Conservation (phyloP, 2,888 invertebrate species). For the Agriopis aurantiaria region DNA sequence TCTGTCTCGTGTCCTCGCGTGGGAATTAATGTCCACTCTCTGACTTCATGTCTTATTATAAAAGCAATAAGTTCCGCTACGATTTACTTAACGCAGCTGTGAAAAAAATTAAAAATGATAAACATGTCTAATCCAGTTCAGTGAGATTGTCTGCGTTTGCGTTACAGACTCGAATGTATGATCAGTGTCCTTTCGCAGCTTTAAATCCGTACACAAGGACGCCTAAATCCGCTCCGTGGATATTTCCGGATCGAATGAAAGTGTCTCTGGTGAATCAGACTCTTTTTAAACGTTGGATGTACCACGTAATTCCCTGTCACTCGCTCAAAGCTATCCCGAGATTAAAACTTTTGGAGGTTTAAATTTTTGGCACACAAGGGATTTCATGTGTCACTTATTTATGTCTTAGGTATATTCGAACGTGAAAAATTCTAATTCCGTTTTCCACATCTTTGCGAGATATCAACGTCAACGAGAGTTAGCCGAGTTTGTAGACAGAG, state of each 20-base stretch:
- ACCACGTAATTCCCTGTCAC: constrained; percentile 76
- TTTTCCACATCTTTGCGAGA: constrained; percentile 39
- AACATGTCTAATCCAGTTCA: constrained; percentile 54
- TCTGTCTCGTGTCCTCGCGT: constrained; percentile 43
- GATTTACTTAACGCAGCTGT: constrained; percentile 52
- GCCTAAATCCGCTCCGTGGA: constrained; percentile 74
- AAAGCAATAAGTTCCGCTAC: constrained; percentile 47
- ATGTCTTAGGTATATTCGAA: constrained; percentile 47
- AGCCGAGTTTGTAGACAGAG: constrained; percentile 60
- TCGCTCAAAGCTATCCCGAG: constrained; percentile 66
- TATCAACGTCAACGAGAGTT: constrained; percentile 61
- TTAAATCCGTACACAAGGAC: constrained; percentile 80
- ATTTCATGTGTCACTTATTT: constrained; percentile 57
- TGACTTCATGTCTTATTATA: constrained; percentile 50
- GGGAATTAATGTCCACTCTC: constrained; percentile 47
- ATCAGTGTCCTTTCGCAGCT: constrained; percentile 74
- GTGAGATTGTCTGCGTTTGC: constrained; percentile 56
- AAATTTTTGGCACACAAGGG: constrained; percentile 69
- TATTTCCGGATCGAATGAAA: constrained; percentile 83
- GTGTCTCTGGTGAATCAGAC: constrained; percentile 79
- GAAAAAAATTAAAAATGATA: constrained; percentile 53
- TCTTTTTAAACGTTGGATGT: constrained; percentile 68
- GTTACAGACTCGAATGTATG: constrained; percentile 60
- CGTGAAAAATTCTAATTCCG: constrained; percentile 27
- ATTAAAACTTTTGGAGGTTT: constrained; percentile 70